phyloP scores from a whole-genome alignment of 2,797 vertebrate species.

The Morelia viridis region DNA sequence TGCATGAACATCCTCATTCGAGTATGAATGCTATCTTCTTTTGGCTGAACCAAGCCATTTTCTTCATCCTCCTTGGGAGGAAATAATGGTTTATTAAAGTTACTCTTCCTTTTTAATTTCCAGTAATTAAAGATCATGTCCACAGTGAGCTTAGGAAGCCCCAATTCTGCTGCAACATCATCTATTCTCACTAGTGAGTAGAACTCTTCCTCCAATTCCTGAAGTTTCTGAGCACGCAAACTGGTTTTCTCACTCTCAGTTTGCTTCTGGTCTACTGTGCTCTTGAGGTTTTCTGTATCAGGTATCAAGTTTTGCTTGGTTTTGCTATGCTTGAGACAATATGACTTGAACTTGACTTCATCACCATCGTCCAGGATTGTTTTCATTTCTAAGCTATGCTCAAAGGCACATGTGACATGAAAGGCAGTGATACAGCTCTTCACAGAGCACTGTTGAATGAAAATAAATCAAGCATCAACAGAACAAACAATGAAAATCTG shows the following conservation, averaged over 20 bases:
- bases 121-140: conserved; percentile 98
- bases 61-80: conserved; percentile 93
- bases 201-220: conserved; percentile 95
- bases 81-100: conserved; percentile 93
- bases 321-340: conserved; percentile 96
- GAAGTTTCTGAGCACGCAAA: conserved; percentile 90
- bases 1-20: conserved; percentile 99
- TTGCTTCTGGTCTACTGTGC: conserved; percentile 81
- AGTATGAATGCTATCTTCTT: conserved; percentile 96
- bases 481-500: conserved; percentile 10
- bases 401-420: conserved; percentile 98
- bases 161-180: conserved; percentile 82
- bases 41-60: conserved; percentile 90
- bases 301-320: conserved; percentile 72
- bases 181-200: conserved; percentile 85
- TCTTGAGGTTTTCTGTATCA: conserved; percentile 74
- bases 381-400: conserved; percentile 98
- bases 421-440: conserved; percentile 98
- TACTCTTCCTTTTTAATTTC: conserved; percentile 95
- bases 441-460: conserved; percentile 86
- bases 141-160: conserved; percentile 78
- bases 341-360: conserved; percentile 97
- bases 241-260: conserved; percentile 86
- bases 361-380: conserved; percentile 96
- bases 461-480: conserved; percentile 11